Percentiles rank a stretch among this genome's conserved stretches.
phyloP scores from a whole-genome alignment of 1,140 invertebrate genomes.

The Aphidius gifuensis region DNA sequence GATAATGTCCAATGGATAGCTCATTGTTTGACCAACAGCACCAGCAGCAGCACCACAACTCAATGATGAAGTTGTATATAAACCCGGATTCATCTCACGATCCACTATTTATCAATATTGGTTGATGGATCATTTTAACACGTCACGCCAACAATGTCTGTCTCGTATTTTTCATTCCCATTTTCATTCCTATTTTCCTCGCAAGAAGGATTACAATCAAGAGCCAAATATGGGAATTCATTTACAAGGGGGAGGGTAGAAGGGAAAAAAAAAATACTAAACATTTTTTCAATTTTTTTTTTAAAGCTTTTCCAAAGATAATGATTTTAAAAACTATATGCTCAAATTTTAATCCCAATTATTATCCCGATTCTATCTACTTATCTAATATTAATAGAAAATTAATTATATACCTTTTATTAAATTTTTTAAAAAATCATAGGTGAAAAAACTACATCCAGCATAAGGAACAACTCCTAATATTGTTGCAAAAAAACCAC shows the following conservation, averaged over 20 bases:
- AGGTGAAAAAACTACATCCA: constrained; percentile 95
- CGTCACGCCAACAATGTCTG: not conserved
- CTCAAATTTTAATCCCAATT: not conserved
- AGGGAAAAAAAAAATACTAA: too few species aligned
- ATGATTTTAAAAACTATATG: not conserved
- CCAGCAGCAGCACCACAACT: constrained; percentile 89
- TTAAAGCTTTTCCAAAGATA: too few species aligned
- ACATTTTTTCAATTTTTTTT: too few species aligned
- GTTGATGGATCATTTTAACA: constrained; percentile 15
- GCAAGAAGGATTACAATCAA: too few species aligned
- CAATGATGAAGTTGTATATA: constrained; percentile 63
- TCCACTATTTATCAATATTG: constrained; percentile 39
- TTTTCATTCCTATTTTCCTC: constrained; percentile 7
- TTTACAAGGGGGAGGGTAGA: too few species aligned
- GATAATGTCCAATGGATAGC: constrained; percentile 93
- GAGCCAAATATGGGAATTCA: not conserved
- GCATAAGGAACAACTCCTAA: constrained; percentile 96
- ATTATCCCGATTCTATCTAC: not conserved
- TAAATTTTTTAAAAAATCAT: constrained; percentile 86
- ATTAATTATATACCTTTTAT: constrained; percentile 63
- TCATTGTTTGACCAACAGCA: constrained; percentile 88
- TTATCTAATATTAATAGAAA: too few species aligned
- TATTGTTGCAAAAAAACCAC: constrained; percentile 87
- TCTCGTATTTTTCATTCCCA: not conserved
- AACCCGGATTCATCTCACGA: constrained; percentile 44